Evolutionary conservation across 1,140 invertebrate species (phyloP).

Genomic region (Macrotrachela quadricornifera): DNA sequence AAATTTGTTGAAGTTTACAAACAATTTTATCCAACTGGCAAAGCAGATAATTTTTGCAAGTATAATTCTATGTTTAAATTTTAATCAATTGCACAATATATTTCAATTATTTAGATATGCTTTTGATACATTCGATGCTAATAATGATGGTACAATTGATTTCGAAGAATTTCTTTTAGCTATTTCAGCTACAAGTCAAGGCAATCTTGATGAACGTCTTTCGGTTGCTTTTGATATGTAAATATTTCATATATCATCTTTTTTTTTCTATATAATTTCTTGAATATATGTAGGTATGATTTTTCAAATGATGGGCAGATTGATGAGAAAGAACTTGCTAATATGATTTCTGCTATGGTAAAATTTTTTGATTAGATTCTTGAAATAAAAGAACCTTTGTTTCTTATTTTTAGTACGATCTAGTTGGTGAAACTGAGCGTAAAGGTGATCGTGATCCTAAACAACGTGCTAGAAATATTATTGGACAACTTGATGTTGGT

Average conservation of each 20-base stretch:
- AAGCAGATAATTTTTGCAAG: too few species aligned
- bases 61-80: too few species aligned
- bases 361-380: not conserved
- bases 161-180: conserved; percentile 7
- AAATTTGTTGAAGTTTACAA: conserved; percentile 9
- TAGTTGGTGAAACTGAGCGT: conserved; percentile 6
- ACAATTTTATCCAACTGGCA: conserved; percentile 6
- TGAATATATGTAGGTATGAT: not conserved
- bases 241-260: too few species aligned
- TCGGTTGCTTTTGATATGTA: conserved; percentile 2
- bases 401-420: conserved; percentile 4
- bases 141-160: conserved; percentile 6
- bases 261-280: too few species aligned
- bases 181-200: conserved; percentile 1
- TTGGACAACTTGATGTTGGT: conserved; percentile 1
- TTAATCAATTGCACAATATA: conserved; percentile 1
- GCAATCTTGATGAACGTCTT: not conserved
- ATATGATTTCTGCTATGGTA: not conserved
- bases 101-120: not conserved
- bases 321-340: conserved; percentile 8
- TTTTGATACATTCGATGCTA: conserved; percentile 5
- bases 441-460: conserved; percentile 4
- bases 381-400: not conserved
- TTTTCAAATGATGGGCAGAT: conserved; percentile 2
- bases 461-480: not conserved